Base-by-base conservation (phyloP, 2,888 invertebrate species). In the Drosophila conformis region DNA sequence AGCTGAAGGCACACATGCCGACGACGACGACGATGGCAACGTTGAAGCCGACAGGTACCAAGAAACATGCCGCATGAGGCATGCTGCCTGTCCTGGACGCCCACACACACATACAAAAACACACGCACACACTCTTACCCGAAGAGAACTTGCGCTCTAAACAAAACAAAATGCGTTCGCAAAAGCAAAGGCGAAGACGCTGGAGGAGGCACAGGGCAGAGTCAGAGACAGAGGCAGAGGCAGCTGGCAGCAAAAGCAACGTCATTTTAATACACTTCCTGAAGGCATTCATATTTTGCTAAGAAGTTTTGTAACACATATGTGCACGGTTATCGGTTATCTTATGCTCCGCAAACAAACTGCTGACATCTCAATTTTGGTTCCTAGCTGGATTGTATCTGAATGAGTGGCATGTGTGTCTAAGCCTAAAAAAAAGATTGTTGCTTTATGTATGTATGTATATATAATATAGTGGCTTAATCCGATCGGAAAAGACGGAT, bases 91-190 rank as follows among this genome's bases (percentile, higher is more conserved):
- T 33, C 54, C 54, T 54, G 42, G 25, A 56, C 69, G 48, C 68
- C 40, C 77, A 69, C 74, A 53, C 69, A 61, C 68, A 49, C 65
- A 52, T 33, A 33, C 33, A 33, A 33, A 33, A 33, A 33, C 33
- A 33, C 62, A 51, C 66, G 69, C 69, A 49, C 57, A 56, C 36
- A 61, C 72, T 15, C 46, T 13, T 38, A 29, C 25, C 13, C n/a
- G n/a, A 13, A 72, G 62, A 64, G 63, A 83, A 59, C 73, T 75
- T 75, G 81, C 67, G 79, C 79, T 85, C 87, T 89, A 89, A 85
- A 89, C 85, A 85, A 85, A 85, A 85, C 85, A 85, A 89, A 85
- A 85, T 85, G 85, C 85, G 85, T 85, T 89, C 77, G 82, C 85
- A 76, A 68, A 18, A 48, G 69, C 56, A 42, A 40, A 56, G 65